Base-by-base conservation (phyloP, 2,113 vertebrate genomes). In the Indicator maculatus region DNA sequence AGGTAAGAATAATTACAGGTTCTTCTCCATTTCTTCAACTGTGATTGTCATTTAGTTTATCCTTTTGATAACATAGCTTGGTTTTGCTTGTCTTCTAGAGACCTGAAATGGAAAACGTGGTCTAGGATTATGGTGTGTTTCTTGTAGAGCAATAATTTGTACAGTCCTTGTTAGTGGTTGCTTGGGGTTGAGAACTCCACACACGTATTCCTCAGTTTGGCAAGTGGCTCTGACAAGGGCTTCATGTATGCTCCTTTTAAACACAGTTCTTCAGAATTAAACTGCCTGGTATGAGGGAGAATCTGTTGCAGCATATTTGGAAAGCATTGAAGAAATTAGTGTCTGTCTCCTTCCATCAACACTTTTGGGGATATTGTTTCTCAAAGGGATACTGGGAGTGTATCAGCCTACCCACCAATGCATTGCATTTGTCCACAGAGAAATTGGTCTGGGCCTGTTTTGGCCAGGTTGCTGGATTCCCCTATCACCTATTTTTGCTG, bases 1-100 rank as follows among this genome's bases (percentile, higher is more conserved):
- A 98, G 99, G 99, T 99, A 93, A 93, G 96, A 90, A 38, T 95
- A 90, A 93, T 93, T 88, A 76, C 47, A 28, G 31, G 52, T 86
- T 45, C 65, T 84, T 83, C 70, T 74, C 10, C 7, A 1, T 89
- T 95, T 88, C 70, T 86, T 94, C 67, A 88, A 1, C n/a, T 56
- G 66, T 81, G 81, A 84, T 91, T 81, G 36, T 77, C 12, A 74
- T 94, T 94, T 91, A 74, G 82, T 33, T 73, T 88, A 31, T 91
- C 55, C 56, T 69, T 11, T 55, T 95, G 80, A 61, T 70, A 81
- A 60, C 23, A 5, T 53, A 73, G 81, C 50, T 88, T 69, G 12
- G 76, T 93, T 92, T 86, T 50, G 78, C 17, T 94, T 39, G 31
- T 91, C 53, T 79, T 73, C 63, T 59, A 66, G 52, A 53, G 74